Evolutionary conservation across 2,113 vertebrate species (phyloP).

Genomic region (zebrafish (Danio rerio)): DNA sequence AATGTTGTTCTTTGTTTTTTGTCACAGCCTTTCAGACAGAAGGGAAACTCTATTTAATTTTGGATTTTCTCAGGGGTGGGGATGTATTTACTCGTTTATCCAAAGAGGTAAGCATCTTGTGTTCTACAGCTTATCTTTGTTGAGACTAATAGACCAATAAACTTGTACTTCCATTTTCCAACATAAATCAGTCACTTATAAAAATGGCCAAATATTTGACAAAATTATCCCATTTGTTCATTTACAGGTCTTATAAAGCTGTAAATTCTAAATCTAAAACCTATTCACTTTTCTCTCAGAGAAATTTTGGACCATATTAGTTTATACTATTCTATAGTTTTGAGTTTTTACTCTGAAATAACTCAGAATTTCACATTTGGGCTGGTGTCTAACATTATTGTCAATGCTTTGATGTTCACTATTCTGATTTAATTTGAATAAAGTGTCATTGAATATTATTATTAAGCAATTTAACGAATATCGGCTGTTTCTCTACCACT

Average conservation of each 20-base stretch:
- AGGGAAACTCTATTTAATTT: constrained; percentile 98
- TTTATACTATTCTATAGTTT: no score
- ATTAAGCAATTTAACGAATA: background rate
- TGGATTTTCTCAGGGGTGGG: constrained; percentile 99
- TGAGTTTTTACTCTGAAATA: background rate
- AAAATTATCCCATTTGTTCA: background rate
- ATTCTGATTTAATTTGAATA: background rate
- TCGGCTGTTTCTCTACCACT: background rate
- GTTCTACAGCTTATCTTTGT: constrained; percentile 6
- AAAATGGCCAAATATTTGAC: background rate
- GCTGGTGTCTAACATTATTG: background rate
- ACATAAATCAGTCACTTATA: background rate
- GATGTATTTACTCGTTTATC: constrained; percentile 99
- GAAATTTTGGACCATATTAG: no score
- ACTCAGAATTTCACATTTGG: background rate
- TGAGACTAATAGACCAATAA: background rate
- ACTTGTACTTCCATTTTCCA: background rate
- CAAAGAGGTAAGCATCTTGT: constrained; percentile 92
- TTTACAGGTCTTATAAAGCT: background rate
- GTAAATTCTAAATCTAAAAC: background rate
- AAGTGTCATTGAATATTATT: no score
- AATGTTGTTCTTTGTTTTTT: background rate
- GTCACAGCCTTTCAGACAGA: constrained; percentile 95
- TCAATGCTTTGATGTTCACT: background rate
- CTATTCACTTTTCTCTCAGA: no score